Base-by-base conservation (phyloP, 23 tunicate species). In the Diplosoma virens region DNA sequence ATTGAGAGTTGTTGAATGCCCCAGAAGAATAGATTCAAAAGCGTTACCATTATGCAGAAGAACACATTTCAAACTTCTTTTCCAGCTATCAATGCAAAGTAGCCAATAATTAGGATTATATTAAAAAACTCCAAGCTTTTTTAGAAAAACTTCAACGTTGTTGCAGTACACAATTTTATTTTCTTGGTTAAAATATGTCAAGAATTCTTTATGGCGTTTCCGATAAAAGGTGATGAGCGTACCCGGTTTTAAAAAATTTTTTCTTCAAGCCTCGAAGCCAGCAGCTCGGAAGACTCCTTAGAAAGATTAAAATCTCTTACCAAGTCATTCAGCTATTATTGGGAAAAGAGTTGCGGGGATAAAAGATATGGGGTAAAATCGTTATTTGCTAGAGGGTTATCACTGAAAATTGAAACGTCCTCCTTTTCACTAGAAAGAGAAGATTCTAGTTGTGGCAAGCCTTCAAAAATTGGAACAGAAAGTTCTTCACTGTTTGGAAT, bases 401-500 rank as follows among this genome's bases (percentile, higher is more conserved):
- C 71, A 29, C 37, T 65, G 71, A 25, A 34, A 65, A 22, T 65
- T 26, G 36, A 65, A 65, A 29, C 71, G 5, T 34, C 28, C 28
- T 35, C 26, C 55, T 34, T 7, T 68, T 68, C 53, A 37, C 75
- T 68, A 26, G 22, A 35, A 37, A 37, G 9, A 68, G 54, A 14
- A 34, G 54, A 68, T 34, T 68, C 54, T 6, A 68, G 54, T 68
- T 68, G 75, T 68, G 75, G 75, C 32, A 68, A 68, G n/a, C n/a
- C n/a, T n/a, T n/a, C n/a, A n/a, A n/a, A n/a, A n/a, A n/a, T n/a
- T n/a, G n/a, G n/a, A n/a, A n/a, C n/a, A n/a, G n/a, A n/a, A n/a
- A n/a, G 22, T 58, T 58, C 22, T 58, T 58, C 65, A 11, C 65
- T 58, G 65, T 58, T 20, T 58, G 22, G 65, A 14, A 58, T 24